Evolutionary conservation across 2,888 invertebrate species (phyloP).

Genomic region (Coleophora flavipennella): DNA sequence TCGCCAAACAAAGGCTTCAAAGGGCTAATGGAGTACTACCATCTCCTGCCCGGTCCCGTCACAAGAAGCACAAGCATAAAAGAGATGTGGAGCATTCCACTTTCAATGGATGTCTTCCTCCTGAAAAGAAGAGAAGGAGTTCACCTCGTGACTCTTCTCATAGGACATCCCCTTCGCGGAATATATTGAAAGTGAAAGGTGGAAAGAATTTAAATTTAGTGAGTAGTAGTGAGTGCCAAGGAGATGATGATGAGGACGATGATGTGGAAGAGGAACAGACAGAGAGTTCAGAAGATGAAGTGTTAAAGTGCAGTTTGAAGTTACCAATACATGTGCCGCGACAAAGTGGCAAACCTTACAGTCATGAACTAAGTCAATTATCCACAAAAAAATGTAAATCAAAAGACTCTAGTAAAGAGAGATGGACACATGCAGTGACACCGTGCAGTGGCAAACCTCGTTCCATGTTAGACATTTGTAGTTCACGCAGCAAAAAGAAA

Average conservation of each 20-base stretch:
- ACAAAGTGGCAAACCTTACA: slow-evolving; percentile 67
- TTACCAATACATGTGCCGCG: slow-evolving; percentile 57
- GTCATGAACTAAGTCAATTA: slow-evolving; percentile 73
- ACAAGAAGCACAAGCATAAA: slow-evolving; percentile 58
- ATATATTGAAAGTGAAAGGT: slow-evolving; percentile 58
- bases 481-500: slow-evolving; percentile 65
- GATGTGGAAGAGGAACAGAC: slow-evolving; percentile 31
- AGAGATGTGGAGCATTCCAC: slow-evolving; percentile 40
- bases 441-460: slow-evolving; percentile 68
- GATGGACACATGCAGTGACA: slow-evolving; percentile 49
- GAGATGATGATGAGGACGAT: slow-evolving; percentile 31
- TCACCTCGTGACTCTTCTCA: slow-evolving; percentile 34
- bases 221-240: slow-evolving; percentile 65
- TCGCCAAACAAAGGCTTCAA: slow-evolving; percentile 53
- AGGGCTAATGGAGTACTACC: slow-evolving; percentile 47
- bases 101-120: slow-evolving; percentile 49
- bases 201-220: slow-evolving; percentile 69
- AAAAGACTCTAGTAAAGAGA: slow-evolving; percentile 45
- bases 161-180: slow-evolving; percentile 44
- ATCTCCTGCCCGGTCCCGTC: slow-evolving; percentile 44
- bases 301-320: slow-evolving; percentile 60
- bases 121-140: slow-evolving; percentile 56
- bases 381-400: slow-evolving; percentile 63
- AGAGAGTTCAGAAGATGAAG: slow-evolving; percentile 64
- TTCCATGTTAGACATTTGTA: slow-evolving; percentile 63